These are phyloP conservation scores for Aphelenchoides avenae DNA, from an alignment of 1,140 invertebrate genomes.

Conservation along the genomic window DNA sequence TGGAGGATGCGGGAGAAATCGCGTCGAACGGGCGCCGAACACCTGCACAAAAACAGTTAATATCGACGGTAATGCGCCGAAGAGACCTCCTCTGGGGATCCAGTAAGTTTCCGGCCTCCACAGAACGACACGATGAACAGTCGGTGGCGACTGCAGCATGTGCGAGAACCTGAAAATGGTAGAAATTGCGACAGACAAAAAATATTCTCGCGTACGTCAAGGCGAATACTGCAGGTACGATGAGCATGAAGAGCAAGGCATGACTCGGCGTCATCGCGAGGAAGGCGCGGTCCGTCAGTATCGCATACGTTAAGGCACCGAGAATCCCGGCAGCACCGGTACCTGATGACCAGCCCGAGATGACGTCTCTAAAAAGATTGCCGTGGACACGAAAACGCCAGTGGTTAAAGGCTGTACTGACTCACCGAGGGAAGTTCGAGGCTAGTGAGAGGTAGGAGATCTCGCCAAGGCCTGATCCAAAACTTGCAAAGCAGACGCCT, in stretches of 20 bases:
- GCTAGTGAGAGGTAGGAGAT: conserved; percentile 43
- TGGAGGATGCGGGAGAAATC: too few relatives aligned
- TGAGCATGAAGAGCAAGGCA: conserved; percentile 43
- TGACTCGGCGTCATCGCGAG: conserved; percentile 23
- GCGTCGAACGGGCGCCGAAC: too few relatives aligned
- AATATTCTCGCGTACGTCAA: conserved; percentile 40
- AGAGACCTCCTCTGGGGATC: conserved; percentile 28
- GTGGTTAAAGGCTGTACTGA: neutral
- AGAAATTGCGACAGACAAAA: neutral
- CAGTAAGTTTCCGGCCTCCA: conserved; percentile 25
- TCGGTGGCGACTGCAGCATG: conserved; percentile 3
- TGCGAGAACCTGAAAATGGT: neutral
- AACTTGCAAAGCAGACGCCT: conserved; percentile 46
- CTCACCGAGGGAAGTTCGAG: conserved; percentile 35
- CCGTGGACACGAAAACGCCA: conserved; percentile 6
- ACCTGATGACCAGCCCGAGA: conserved; percentile 54
- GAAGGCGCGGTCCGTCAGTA: conserved; percentile 46
- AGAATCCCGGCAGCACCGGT: conserved; percentile 55
- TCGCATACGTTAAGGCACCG: conserved; percentile 52
- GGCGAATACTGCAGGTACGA: conserved; percentile 38
- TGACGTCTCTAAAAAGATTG: conserved; percentile 39
- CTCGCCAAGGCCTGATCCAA: conserved; percentile 44
- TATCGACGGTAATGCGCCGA: too few relatives aligned
- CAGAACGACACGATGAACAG: neutral
- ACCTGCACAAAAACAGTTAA: too few relatives aligned